Percentiles rank a stretch among this genome's conserved stretches.
These are phyloP conservation scores for Tachina lurida DNA, from an alignment of 2,888 invertebrate genomes.

Conservation along the genomic window DNA sequence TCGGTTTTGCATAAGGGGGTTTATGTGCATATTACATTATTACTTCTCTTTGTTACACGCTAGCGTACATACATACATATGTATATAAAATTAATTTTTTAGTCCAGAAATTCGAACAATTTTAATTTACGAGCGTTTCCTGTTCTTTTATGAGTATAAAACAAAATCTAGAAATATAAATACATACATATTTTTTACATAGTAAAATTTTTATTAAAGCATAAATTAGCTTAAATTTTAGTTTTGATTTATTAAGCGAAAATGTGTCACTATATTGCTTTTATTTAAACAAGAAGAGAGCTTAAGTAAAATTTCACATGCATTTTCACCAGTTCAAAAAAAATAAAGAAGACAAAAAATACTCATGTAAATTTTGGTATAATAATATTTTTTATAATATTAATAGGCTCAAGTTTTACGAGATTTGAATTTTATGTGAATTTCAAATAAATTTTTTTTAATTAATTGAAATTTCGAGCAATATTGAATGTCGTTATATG, in stretches of 20 bases:
- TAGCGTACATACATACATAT: no score
- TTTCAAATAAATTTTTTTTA: no score
- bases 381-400: neutral
- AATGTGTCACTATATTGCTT: neutral
- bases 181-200: constrained; percentile 34
- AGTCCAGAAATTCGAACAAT: no score
- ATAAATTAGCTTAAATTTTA: constrained; percentile 39
- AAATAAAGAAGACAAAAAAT: neutral
- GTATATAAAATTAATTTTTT: no score
- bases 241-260: neutral
- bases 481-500: no score
- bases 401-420: neutral
- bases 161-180: constrained; percentile 51
- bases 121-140: no score
- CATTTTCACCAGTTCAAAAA: neutral
- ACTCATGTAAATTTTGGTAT: neutral
- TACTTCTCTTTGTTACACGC: no score
- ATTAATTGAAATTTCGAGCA: no score
- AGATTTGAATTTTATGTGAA: no score
- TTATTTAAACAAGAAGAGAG: neutral
- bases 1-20: no score
- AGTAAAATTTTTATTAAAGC: constrained; percentile 40
- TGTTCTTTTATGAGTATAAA: constrained; percentile 29
- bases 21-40: no score
- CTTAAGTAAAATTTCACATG: no score